Base-by-base conservation (phyloP, 37 sponge, comb jelly and placozoan genomes). In the Theonella swinhoei region DNA sequence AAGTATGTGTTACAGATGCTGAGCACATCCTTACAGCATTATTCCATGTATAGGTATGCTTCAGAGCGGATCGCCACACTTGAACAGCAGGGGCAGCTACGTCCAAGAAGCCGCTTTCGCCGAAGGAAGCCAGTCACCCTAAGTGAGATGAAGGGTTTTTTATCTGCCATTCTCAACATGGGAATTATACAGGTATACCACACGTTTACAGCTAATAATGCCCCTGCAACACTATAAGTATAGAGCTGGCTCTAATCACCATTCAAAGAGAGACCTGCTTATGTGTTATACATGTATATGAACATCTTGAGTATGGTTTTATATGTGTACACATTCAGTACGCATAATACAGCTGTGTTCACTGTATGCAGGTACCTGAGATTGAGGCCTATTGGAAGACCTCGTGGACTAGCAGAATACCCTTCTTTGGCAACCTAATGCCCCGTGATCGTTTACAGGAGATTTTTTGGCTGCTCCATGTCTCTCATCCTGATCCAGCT, bases 171-270 rank as follows among this genome's bases (percentile, higher is more conserved):
- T 32, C 33, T 28, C 9, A 28, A 68, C 34, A 68, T 68, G 69
- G 69, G 91, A 64, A 42, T 80, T 24, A 89, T 89, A 79, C 79
- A 83, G 42, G 70, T 89, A 41, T 68, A 28, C 19, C 70, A 80
- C n/a, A n/a, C n/a, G n/a, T n/a, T n/a, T n/a, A n/a, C n/a, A n/a
- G n/a, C n/a, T n/a, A n/a, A n/a, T n/a, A n/a, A n/a, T n/a, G n/a
- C n/a, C n/a, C n/a, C n/a, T n/a, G n/a, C n/a, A n/a, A n/a, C n/a
- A n/a, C n/a, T n/a, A n/a, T n/a, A n/a, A n/a, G n/a, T n/a, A n/a
- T n/a, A n/a, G n/a, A n/a, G n/a, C n/a, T n/a, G n/a, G n/a, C n/a
- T n/a, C n/a, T n/a, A n/a, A n/a, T n/a, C n/a, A n/a, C n/a, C n/a
- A n/a, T n/a, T n/a, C n/a, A n/a, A n/a, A n/a, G n/a, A n/a, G n/a